Percentiles rank a stretch among this genome's conserved stretches.
phyloP scores from a whole-genome alignment of 2,797 vertebrate genomes.

The Pseudochirops corinnae region DNA sequence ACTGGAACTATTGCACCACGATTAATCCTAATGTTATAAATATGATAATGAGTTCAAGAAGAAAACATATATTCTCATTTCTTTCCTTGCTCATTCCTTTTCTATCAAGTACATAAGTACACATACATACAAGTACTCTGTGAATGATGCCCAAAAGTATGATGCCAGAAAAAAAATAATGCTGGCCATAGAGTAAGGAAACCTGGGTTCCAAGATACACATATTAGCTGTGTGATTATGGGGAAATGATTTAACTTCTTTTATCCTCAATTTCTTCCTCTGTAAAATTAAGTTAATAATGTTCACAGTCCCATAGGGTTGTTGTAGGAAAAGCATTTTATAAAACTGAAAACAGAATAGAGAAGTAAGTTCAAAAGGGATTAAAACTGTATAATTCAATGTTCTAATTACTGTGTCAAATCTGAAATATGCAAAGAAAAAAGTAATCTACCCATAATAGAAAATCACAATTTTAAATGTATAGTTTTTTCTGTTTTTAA shows the following conservation, averaged over 20 bases:
- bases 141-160: slow-evolving; percentile 39
- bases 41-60: slow-evolving; percentile 53
- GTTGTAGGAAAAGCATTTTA: neutral
- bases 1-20: slow-evolving; percentile 49
- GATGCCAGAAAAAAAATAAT: slow-evolving; percentile 28
- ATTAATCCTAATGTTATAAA: slow-evolving; percentile 64
- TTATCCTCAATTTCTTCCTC: neutral
- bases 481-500: too few relatives aligned
- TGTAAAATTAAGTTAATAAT: neutral
- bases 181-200: neutral
- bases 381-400: neutral
- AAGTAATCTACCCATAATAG: neutral
- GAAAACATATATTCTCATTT: slow-evolving; percentile 30
- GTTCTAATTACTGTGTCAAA: neutral
- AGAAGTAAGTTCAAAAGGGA: neutral
- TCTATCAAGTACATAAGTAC: slow-evolving; percentile 42
- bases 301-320: neutral
- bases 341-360: neutral
- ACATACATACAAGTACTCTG: too few relatives aligned
- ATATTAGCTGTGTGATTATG: neutral
- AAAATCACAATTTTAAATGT: too few relatives aligned
- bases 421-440: neutral
- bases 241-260: neutral
- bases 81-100: slow-evolving; percentile 19
- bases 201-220: neutral